phyloP scores from a whole-genome alignment of 2,888 invertebrate genomes.

The Drosophila prolongata region DNA sequence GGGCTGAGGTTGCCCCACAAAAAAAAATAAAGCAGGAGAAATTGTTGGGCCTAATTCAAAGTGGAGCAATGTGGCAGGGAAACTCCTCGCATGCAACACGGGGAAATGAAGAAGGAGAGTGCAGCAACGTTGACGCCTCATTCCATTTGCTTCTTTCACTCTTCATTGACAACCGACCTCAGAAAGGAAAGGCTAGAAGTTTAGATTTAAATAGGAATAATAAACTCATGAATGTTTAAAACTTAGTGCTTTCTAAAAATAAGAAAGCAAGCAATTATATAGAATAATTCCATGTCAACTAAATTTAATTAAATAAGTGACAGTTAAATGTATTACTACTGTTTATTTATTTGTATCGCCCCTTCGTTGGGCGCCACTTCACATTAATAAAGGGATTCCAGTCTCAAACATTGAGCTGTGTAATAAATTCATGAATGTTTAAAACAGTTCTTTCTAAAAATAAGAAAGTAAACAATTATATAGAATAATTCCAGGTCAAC shows the following conservation, averaged over 20 bases:
- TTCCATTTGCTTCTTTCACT: slow-evolving; percentile 1
- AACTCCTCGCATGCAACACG: slow-evolving; percentile 30
- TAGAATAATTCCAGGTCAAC: no score
- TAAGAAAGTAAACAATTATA: no score
- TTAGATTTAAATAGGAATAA: not conserved
- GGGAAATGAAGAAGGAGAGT: not conserved
- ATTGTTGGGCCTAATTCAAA: slow-evolving; percentile 52
- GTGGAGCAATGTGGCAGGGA: slow-evolving; percentile 45
- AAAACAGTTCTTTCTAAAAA: no score
- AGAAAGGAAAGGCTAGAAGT: not conserved
- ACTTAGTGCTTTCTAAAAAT: no score
- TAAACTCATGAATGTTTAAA: not conserved
- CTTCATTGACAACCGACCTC: slow-evolving; percentile 1
- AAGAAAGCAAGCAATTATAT: no score
- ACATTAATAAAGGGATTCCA: no score
- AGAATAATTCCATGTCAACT: no score
- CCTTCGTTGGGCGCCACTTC: not conserved
- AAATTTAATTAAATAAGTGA: no score
- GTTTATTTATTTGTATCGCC: no score
- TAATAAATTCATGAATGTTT: not conserved
- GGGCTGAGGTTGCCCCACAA: slow-evolving; percentile 19
- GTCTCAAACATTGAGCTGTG: no score
- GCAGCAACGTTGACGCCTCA: slow-evolving; percentile 1
- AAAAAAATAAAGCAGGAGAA: slow-evolving; percentile 8
- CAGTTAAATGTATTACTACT: no score